Evolutionary conservation across 2,113 vertebrate species (phyloP).

Genomic region (Phocoena sinus): DNA sequence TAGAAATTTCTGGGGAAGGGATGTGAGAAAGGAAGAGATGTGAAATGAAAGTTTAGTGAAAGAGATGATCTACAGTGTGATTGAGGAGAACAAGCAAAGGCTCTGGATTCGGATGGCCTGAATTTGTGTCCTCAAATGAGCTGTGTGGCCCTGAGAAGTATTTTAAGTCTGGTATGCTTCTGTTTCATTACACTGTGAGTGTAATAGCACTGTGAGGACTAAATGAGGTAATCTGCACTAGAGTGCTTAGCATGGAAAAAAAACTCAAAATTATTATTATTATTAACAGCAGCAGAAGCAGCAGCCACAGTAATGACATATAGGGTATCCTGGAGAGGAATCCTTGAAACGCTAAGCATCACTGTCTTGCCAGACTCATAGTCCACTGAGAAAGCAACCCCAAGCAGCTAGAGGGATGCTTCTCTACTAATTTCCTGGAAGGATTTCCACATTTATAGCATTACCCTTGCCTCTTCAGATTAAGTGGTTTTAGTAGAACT

Average conservation of each 20-base stretch:
- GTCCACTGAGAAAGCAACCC: not conserved
- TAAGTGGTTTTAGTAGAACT: not conserved
- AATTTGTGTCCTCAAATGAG: not conserved
- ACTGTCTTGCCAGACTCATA: not conserved
- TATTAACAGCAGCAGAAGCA: not conserved
- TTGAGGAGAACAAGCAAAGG: not conserved
- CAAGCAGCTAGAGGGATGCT: not conserved
- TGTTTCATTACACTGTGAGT: not conserved
- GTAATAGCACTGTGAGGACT: not conserved
- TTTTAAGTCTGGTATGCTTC: not conserved
- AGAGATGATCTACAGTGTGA: not conserved
- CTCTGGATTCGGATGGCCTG: not conserved
- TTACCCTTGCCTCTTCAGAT: not conserved
- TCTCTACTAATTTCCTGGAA: not conserved
- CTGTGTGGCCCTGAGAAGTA: not conserved
- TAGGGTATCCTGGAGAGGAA: not conserved
- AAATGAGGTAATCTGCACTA: not conserved
- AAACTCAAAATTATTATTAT: no score
- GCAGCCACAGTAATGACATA: not conserved
- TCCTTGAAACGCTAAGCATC: not conserved
- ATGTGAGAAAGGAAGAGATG: not conserved
- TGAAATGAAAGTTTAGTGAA: not conserved
- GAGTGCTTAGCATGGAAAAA: not conserved
- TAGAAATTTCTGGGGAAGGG: not conserved
- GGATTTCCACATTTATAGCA: not conserved